A percentile compares a stretch with the other conserved stretches of the same genome.
phyloP scores from a whole-genome alignment of 2,797 vertebrate species.

The Myotis vivesi region DNA sequence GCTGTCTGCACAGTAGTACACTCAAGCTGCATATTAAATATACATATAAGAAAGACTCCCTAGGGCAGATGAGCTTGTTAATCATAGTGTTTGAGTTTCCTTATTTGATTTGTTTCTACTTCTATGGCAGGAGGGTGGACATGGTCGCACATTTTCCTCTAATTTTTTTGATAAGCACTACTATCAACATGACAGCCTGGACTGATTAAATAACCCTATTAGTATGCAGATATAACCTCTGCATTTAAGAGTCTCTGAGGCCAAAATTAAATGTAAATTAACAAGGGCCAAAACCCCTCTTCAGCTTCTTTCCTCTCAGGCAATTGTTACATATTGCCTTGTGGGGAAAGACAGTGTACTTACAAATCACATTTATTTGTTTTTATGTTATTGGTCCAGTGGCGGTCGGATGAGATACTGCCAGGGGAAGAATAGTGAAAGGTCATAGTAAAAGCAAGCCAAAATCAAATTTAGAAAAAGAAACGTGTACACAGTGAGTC shows the following conservation, averaged over 20 bases:
- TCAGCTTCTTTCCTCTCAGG: conserved; percentile 26
- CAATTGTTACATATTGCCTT: conserved; percentile 25
- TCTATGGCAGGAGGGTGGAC: conserved; percentile 69
- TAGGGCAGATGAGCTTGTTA: conserved; percentile 72
- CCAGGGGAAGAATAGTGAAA: neutral
- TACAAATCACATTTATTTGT: neutral
- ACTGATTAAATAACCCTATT: conserved; percentile 77
- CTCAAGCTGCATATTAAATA: conserved; percentile 65
- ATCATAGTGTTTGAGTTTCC: conserved; percentile 76
- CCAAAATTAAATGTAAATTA: conserved; percentile 80
- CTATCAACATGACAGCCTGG: conserved; percentile 66
- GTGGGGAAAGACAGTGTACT: neutral
- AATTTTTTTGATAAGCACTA: conserved; percentile 77
- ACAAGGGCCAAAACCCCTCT: conserved; percentile 11
- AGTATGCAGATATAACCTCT: conserved; percentile 60
- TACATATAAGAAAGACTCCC: conserved; percentile 64
- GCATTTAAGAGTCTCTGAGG: conserved; percentile 63
- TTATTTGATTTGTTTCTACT: conserved; percentile 71
- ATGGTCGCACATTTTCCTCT: conserved; percentile 65
- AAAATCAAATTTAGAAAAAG: neutral
- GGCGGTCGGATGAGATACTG: neutral
- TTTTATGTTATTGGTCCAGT: conserved; percentile 12
- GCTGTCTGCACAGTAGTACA: conserved; percentile 44
- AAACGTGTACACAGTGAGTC: neutral
- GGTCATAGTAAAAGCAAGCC: neutral